Percentiles rank a stretch among this genome's conserved stretches.
These are phyloP conservation scores for Craseonycteris thonglongyai DNA, from an alignment of 2,113 vertebrate species.

Conservation along the genomic window DNA sequence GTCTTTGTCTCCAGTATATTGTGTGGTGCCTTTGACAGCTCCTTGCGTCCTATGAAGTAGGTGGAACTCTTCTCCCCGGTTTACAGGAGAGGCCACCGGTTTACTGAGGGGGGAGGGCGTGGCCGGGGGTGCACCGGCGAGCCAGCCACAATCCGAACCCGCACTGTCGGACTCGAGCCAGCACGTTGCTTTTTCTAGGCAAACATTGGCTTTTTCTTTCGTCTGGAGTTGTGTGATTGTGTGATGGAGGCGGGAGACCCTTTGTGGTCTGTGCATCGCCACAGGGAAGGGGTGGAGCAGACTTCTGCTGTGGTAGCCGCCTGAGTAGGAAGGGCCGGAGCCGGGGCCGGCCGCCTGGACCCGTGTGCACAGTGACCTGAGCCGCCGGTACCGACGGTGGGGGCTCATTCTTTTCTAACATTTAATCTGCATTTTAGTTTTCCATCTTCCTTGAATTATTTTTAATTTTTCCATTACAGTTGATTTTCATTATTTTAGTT, in stretches of 20 bases:
- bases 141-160: neutral
- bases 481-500: no score
- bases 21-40: neutral
- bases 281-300: fast-evolving
- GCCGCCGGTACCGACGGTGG: no score
- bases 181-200: neutral
- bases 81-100: neutral
- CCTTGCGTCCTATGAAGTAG: neutral
- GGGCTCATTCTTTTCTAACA: neutral
- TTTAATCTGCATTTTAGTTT: no score
- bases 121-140: no score
- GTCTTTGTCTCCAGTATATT: neutral
- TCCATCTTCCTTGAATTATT: no score
- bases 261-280: neutral
- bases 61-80: neutral
- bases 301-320: no score
- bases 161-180: no score
- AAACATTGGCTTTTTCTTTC: neutral
- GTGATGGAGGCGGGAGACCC: neutral
- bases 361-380: fast-evolving
- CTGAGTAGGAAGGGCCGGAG: neutral
- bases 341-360: fast-evolving
- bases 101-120: neutral
- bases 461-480: no score
- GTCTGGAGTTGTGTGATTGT: neutral